Conservation (phyloP, 2,113 vertebrate genomes). For the Python bivittatus region DNA sequence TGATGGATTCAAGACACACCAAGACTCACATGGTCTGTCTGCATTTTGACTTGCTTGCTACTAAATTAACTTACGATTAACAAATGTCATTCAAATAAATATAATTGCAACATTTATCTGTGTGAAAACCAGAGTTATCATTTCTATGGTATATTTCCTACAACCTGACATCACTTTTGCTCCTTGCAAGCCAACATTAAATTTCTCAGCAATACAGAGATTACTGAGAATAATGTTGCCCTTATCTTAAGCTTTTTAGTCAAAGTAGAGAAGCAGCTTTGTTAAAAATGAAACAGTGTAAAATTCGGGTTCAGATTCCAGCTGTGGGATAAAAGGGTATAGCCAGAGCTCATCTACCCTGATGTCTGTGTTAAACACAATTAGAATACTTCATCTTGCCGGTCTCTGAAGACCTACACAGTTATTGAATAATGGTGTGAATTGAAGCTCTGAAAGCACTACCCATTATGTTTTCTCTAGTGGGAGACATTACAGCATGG, state of each 20-base stretch:
- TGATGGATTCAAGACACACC: neutral
- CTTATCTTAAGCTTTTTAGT: neutral
- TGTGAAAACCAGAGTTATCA: neutral
- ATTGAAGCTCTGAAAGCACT: neutral
- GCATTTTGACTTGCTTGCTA: neutral
- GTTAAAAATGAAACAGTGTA: neutral
- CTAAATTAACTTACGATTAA: neutral
- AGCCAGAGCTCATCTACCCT: neutral
- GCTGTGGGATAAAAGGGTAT: neutral
- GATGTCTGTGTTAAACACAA: neutral
- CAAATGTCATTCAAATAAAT: neutral
- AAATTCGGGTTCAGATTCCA: neutral
- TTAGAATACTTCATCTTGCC: neutral
- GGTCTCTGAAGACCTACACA: neutral
- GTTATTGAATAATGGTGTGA: neutral
- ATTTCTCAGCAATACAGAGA: neutral
- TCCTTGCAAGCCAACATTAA: neutral
- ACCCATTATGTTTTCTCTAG: neutral
- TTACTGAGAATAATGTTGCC: rapidly evolving
- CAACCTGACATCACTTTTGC: neutral
- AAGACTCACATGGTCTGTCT: neutral
- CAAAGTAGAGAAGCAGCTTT: neutral
- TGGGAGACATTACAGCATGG: neutral
- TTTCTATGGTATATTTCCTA: neutral
- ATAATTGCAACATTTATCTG: neutral